Evolutionary conservation across 2,888 invertebrate species (phyloP).

Genomic region (Thymelicus acteon): DNA sequence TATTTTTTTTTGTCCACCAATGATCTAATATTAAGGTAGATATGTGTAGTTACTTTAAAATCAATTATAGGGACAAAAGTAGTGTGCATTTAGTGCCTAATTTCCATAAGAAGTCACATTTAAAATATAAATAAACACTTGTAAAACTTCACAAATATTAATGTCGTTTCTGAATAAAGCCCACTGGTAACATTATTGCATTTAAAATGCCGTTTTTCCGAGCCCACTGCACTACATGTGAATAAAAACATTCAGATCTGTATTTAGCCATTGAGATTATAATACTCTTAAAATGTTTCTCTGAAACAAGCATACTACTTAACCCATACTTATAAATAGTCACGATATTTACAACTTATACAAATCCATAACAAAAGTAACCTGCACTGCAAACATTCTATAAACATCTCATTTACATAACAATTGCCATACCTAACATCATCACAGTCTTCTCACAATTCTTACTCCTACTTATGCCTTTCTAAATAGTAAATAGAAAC

Average conservation of each 20-base stretch:
- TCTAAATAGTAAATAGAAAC: constrained; percentile 37
- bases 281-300: constrained; percentile 1
- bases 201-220: not conserved
- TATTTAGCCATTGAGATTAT: constrained; percentile 2
- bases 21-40: too few relatives aligned
- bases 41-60: too few relatives aligned
- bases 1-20: too few relatives aligned
- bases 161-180: not conserved
- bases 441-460: constrained; percentile 82
- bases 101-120: not conserved
- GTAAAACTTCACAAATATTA: not conserved
- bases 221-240: not conserved
- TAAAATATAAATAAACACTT: not conserved
- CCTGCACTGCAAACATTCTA: constrained; percentile 45
- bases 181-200: constrained; percentile 4
- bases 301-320: constrained; percentile 6
- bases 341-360: constrained; percentile 13
- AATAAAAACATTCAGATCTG: constrained; percentile 5
- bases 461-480: constrained; percentile 57
- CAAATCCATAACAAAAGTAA: constrained; percentile 6
- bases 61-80: not conserved
- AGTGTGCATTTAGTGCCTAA: not conserved
- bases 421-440: constrained; percentile 69
- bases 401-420: constrained; percentile 61
- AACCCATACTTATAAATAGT: constrained; percentile 9